Evolutionary conservation across 1,140 invertebrate species (phyloP).

Genomic region (Ceratosolen fusciceps): DNA sequence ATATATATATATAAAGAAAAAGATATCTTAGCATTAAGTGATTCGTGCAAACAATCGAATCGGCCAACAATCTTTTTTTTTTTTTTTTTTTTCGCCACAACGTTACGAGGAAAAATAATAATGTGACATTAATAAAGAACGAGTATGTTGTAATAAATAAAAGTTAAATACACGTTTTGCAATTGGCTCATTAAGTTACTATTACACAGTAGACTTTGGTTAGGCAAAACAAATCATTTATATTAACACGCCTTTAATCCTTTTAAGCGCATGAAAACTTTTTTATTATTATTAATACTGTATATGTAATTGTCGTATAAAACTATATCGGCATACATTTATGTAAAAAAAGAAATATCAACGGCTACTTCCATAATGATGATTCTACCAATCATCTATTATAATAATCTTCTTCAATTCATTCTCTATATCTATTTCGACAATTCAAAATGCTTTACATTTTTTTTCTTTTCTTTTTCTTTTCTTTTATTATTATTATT

Average conservation of each 20-base stretch:
- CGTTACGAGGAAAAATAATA: constrained; percentile 36
- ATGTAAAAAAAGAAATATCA: constrained; percentile 26
- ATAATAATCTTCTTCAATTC: background rate
- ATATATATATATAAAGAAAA: too few species aligned
- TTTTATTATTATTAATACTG: constrained; percentile 45
- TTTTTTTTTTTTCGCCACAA: constrained; percentile 37
- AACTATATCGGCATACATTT: background rate
- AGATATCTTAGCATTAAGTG: constrained; percentile 23
- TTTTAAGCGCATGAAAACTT: constrained; percentile 21
- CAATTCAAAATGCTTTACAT: constrained; percentile 44
- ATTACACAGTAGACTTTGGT: background rate
- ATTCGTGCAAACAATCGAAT: constrained; percentile 31
- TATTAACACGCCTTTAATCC: constrained; percentile 20
- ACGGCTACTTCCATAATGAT: background rate
- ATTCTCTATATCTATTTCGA: constrained; percentile 2
- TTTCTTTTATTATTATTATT: too few species aligned
- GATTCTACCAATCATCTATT: background rate
- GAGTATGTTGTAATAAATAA: constrained; percentile 38
- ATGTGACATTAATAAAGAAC: constrained; percentile 44
- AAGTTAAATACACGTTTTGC: constrained; percentile 21
- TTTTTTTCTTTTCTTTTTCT: too few species aligned
- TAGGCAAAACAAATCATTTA: constrained; percentile 27
- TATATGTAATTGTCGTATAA: constrained; percentile 15
- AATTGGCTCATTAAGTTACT: constrained; percentile 25
- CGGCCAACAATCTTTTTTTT: too few species aligned